These are phyloP conservation scores for Hoplias malabaricus DNA, from an alignment of 2,113 vertebrate genomes.

Conservation along the genomic window DNA sequence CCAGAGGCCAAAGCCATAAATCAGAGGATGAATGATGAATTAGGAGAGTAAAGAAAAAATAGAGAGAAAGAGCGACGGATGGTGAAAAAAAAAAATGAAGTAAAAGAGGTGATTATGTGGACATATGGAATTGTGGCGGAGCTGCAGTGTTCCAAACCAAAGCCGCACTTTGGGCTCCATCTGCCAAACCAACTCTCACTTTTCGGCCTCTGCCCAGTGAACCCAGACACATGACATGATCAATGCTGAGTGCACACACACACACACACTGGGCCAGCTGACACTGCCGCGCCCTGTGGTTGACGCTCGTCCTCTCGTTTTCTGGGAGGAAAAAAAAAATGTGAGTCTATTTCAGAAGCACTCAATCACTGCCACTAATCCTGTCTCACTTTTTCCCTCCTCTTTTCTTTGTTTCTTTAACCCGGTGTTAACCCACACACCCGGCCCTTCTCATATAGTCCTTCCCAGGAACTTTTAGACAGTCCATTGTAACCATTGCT, in stretches of 20 bases:
- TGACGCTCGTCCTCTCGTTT: constrained; percentile 7
- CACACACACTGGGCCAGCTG: background rate
- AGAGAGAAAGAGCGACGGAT: background rate
- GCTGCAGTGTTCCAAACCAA: constrained; percentile 40
- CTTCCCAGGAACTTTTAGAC: no score
- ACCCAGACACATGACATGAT: constrained; percentile 37
- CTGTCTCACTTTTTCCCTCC: background rate
- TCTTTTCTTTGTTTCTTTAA: constrained; percentile 27
- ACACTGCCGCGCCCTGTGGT: constrained; percentile 36
- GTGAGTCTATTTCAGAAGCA: constrained; percentile 35
- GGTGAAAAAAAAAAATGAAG: background rate
- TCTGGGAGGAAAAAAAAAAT: constrained; percentile 13
- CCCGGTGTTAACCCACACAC: background rate
- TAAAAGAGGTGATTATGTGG: constrained; percentile 35
- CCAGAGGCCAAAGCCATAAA: constrained; percentile 52
- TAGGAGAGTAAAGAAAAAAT: background rate
- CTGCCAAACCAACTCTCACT: constrained; percentile 32
- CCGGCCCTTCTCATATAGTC: no score
- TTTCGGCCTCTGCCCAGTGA: constrained; percentile 29
- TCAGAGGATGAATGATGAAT: constrained; percentile 45
- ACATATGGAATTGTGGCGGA: constrained; percentile 38
- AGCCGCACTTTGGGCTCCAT: constrained; percentile 28
- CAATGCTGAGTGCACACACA: constrained; percentile 21
- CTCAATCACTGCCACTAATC: constrained; percentile 33
- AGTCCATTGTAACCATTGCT: no score